Evolutionary conservation across 2,797 vertebrate species (phyloP), one percentile per base, ranked within the genome.

Genomic region (Catamblyrhynchus diadema): DNA sequence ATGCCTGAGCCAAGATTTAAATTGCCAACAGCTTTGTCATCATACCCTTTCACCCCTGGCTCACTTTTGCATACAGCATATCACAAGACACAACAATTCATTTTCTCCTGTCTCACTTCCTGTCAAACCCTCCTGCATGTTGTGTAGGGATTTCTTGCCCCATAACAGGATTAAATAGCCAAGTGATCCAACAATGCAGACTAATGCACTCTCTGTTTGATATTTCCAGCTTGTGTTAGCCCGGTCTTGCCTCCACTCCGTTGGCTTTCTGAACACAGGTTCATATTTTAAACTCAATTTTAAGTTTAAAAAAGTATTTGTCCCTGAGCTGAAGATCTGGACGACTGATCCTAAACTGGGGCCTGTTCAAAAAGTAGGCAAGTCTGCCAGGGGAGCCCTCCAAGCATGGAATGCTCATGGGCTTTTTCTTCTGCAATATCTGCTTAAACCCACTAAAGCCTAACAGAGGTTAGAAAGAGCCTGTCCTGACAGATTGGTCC

Each of bases 1-100:
- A 80, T 81, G 57, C 54, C 57, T 89, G 73, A 95, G 77, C 96
- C 91, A 95, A 81, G 62, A 74, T 74, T 90, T 86, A 96, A 97
- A 96, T 95, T 97, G 88, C 85, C 91, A 96, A 95, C 96, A 97
- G 95, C 90, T 92, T 96, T 95, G 91, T 95, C 86, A 88, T 90
- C 59, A 86, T 92, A 86, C 90, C 80, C 94, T 95, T 95, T 94
- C 90, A 73, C 71, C 81, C 33, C 81, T 87, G 48, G 66, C 70
- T 86, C 78, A 30, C 86, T 95, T 93, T 67, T 90, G 88, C 88
- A 27, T 74, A 85, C 88, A 78, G 45, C 80, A 59, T 92, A 78
- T 80, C 61, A 82, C 44, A 92, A 91, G 89, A 96, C 81, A 93
- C 56, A 95, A 95, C 86, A 88, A 87, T 89, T 82, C 88, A 69